phyloP scores from a whole-genome alignment of 2,888 invertebrate genomes.

The Eustalomyia histrio region DNA sequence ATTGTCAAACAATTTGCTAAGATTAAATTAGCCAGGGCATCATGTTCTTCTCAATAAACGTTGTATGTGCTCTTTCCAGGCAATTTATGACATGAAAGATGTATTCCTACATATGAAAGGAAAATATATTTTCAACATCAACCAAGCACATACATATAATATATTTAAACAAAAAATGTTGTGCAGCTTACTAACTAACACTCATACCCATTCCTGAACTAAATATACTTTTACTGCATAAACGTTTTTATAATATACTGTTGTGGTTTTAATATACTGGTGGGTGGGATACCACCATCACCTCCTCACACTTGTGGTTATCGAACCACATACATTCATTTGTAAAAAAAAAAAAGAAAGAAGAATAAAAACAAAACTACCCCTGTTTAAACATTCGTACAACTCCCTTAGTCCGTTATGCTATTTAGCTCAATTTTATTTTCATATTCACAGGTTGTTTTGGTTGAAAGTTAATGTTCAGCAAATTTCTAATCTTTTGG shows the following conservation, averaged over 20 bases:
- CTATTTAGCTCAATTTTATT: conserved; percentile 64
- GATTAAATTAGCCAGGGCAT: conserved; percentile 79
- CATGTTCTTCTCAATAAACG: conserved; percentile 37
- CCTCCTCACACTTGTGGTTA: conserved; percentile 69
- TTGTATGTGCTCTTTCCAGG: background rate
- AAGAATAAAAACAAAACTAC: conserved; percentile 32
- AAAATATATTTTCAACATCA: background rate
- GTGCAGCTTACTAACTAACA: background rate
- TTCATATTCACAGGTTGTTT: conserved; percentile 65
- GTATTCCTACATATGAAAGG: background rate
- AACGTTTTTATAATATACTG: conserved; percentile 32
- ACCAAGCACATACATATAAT: no score
- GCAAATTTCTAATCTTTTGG: conserved; percentile 72
- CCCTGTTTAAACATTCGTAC: conserved; percentile 28
- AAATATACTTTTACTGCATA: no score
- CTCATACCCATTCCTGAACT: no score
- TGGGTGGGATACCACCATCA: conserved; percentile 40
- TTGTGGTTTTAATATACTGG: conserved; percentile 58
- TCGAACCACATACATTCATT: conserved; percentile 17
- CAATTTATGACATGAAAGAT: background rate
- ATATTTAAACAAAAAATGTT: conserved; percentile 3
- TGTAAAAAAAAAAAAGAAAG: background rate
- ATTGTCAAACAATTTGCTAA: conserved; percentile 79
- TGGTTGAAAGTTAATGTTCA: conserved; percentile 56
- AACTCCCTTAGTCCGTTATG: conserved; percentile 39